Evolutionary conservation across 2,888 invertebrate species (phyloP), one percentile per base, ranked within the genome.

Genomic region (Limenitis camilla): DNA sequence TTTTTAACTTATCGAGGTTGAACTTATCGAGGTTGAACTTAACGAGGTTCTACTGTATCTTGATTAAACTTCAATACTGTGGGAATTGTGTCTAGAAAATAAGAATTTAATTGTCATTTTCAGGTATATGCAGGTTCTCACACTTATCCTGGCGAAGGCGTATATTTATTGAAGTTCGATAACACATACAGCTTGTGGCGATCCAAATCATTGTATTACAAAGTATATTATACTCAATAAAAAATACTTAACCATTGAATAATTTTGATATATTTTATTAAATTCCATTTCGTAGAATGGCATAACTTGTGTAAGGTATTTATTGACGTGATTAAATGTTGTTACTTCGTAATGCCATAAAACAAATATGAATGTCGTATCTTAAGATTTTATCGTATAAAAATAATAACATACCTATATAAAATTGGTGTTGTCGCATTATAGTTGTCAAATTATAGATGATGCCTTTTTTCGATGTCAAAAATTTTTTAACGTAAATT

Each of bases 161-260:
- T 98, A 36, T 99, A 99, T 82, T 89, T 99, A 74, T 90, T 99
- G 39, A 99, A 99, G 87, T 99, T 99, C 82, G 99, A 99, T 88
- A 99, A 99, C 86, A 97, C 98, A 1, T 99, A 98, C 80, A 98
- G 98, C 49, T 89, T 99, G 64, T 99, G 99, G 99, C 92, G 99
- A 69, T 98, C 98, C 65, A 99, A 99, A 91, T 98, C 97, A 41
- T 91, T 99, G 49, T 99, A 99, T 82, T 99, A 99, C 82, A 92
- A 99, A 83, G 98, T 99, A 46, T 99, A 98, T 80, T 99, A 99
- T 78, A 98, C 96, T 47, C 93, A 95, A 69, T 91, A 80, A 76
- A 68, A 52, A 56, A 42, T 51, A 44, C 29, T 52, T 43, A 48
- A 19, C 44, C 32, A 43, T 7, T 11, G 36, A 31, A 32, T 11